phyloP scores from a whole-genome alignment of 2,113 vertebrate genomes.

The Nibea albiflora region DNA sequence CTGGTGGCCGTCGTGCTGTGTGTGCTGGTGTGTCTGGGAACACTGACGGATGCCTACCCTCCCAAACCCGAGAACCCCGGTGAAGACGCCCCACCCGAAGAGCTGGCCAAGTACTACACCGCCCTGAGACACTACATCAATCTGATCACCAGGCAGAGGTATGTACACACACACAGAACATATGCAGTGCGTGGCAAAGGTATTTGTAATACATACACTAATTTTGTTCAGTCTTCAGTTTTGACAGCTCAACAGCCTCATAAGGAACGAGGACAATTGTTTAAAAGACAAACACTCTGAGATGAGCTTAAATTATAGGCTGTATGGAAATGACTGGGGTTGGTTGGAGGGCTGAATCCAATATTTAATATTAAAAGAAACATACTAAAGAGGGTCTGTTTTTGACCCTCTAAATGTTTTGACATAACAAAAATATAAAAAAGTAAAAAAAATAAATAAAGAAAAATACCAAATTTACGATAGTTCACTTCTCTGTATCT shows the following conservation, averaged over 20 bases:
- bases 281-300: neutral
- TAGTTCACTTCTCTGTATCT: no score
- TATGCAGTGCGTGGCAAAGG: neutral
- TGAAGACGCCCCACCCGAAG: slow-evolving; percentile 89
- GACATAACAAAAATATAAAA: no score
- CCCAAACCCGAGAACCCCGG: slow-evolving; percentile 90
- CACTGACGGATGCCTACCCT: slow-evolving; percentile 88
- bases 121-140: slow-evolving; percentile 96
- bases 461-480: neutral
- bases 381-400: neutral
- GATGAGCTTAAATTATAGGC: neutral
- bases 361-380: neutral
- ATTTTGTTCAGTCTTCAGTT: neutral
- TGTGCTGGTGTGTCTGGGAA: slow-evolving; percentile 86
- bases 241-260: no score
- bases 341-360: neutral
- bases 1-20: slow-evolving; percentile 81
- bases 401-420: neutral
- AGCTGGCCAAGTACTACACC: slow-evolving; percentile 90
- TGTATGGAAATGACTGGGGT: neutral
- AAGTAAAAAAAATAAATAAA: no score
- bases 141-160: slow-evolving; percentile 94
- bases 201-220: neutral
- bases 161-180: slow-evolving; percentile 25
- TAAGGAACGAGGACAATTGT: neutral